Percentiles rank a stretch among this genome's conserved stretches.
phyloP scores from a whole-genome alignment of 2,888 invertebrate genomes.

The Drosophila pegasa region DNA sequence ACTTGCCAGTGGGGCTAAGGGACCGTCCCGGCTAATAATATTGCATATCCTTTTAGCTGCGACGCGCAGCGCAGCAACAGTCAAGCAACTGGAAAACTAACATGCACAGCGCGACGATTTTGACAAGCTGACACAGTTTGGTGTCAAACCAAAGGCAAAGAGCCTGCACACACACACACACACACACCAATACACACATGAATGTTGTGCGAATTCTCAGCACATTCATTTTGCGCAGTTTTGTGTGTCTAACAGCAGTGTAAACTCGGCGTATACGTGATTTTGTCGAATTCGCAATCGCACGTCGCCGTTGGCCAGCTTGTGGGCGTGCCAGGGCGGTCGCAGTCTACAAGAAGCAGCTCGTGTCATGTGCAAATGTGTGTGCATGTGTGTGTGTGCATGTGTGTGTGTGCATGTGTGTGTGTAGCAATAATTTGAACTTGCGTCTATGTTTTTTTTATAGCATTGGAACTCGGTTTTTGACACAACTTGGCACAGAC shows the following conservation, averaged over 20 bases:
- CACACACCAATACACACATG: slow-evolving; percentile 12
- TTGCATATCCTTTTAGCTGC: slow-evolving; percentile 57
- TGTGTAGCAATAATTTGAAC: slow-evolving; percentile 53
- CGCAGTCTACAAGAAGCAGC: slow-evolving; percentile 1
- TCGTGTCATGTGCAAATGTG: slow-evolving; percentile 46
- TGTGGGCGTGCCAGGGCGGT: background rate
- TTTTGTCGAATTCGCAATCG: slow-evolving; percentile 75
- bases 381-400: slow-evolving; percentile 27
- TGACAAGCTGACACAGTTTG: slow-evolving; percentile 79
- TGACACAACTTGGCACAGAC: slow-evolving; percentile 67
- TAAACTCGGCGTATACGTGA: slow-evolving; percentile 75
- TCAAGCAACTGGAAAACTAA: slow-evolving; percentile 76
- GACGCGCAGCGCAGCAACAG: slow-evolving; percentile 55
- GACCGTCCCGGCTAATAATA: slow-evolving; percentile 64
- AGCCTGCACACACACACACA: slow-evolving; percentile 23
- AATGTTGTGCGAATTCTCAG: slow-evolving; percentile 66
- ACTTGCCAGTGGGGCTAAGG: background rate
- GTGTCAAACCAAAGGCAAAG: slow-evolving; percentile 70
- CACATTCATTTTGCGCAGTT: slow-evolving; percentile 62
- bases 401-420: slow-evolving; percentile 27
- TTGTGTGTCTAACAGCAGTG: slow-evolving; percentile 72
- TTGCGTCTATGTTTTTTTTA: slow-evolving; percentile 57
- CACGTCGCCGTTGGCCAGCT: slow-evolving; percentile 55
- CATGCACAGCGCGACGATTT: slow-evolving; percentile 74
- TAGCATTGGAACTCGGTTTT: slow-evolving; percentile 47